Base-by-base conservation (phyloP, 1,140 invertebrate species). In the Neodiprion fabricii region DNA sequence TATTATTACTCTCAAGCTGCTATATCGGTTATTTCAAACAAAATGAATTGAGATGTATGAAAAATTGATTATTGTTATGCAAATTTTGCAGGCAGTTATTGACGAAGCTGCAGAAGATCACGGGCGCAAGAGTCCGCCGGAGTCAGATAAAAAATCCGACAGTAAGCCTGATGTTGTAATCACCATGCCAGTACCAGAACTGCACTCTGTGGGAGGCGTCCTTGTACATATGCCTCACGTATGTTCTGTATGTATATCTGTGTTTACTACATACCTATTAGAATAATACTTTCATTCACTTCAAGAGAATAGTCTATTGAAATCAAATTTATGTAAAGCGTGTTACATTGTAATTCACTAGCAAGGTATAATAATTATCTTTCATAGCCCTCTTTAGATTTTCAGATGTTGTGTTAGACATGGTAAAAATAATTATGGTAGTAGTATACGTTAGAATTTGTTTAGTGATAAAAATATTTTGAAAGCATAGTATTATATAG, bases 221-320 rank as follows among this genome's bases (percentile, higher is more conserved):
- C 90, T 96, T 76, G 94, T 95, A 80, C 94, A 96, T 83, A 96
- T 96, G 95, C 95, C 95, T 78, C 95, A 96, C 91, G 95, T 96
- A 89, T 90, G 92, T 92, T 90, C 85, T 85, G 88, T 89, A 89
- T 87, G 88, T 89, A 87, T 67, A 72, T 74, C 70, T 65, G 23
- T 71, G 8, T 17, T 48, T 65, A 65, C 23, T 28, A 28, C 21
- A 10, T 67, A 65, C 50, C n/a, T 70, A 73, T 61, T 61, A n/a
- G 11, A 61, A 7, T 40, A 40, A 40, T 40, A 40, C 28, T 40
- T 40, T 5, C 28, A 40, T 40, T 40, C 28, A 40, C 5, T 40
- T 40, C 28, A 40, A 40, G 28, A 40, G 28, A 40, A 1, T 40
- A 40, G 1, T 40, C 53, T 61, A 61, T 61, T 61, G 53, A 11